Base-by-base conservation (phyloP, 2,797 vertebrate genomes). In the Chelon auratus region DNA sequence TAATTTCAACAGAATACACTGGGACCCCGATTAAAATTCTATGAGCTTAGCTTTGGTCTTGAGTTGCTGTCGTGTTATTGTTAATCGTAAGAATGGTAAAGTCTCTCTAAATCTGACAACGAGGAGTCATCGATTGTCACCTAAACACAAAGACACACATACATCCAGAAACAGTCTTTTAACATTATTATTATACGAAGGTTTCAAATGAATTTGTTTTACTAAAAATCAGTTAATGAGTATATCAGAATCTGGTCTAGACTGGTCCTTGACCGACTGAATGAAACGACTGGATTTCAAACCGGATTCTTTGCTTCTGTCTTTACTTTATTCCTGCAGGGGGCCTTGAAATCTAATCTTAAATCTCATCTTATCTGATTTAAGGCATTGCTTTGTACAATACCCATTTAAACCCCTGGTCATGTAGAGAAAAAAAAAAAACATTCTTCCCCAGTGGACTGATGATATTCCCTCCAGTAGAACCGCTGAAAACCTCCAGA, bases 1-100 rank as follows among this genome's bases (percentile, higher is more conserved):
- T 76, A 3, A 89, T 77, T 81, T 80, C 10, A 69, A 52, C 20
- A 63, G 54, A 72, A 78, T 75, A 72, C 75, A 81, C 56, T 43
- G 45, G 37, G 22, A 63, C 13, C 3, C 50, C 33, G 56, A 77
- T 84, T 77, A 74, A 86, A 83, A 81, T 61, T 62, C 65, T 75
- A 62, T 30, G 55, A 68, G 80, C 73, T 74, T 40, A 68, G 80
- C 73, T 74, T 40, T 66, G 69, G 71, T 71, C 33, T 39, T 13
- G 47, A 68, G 62, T 55, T 36, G 26, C 15, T 60, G 68, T 58
- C 51, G 39, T 26, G 17, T 51, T 61, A 8, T 18, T 77, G 22
- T 62, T 62, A 62, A 54, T 70, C 37, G 68, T 62, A 43, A 30
- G 17, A 45, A 60, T 72, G 68, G 71, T 70, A 63, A 69, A 59